Evolutionary conservation across 2,797 vertebrate genomes (phyloP), one percentile per base, ranked within the genome.

Genomic region (Hyperoplus immaculatus): DNA sequence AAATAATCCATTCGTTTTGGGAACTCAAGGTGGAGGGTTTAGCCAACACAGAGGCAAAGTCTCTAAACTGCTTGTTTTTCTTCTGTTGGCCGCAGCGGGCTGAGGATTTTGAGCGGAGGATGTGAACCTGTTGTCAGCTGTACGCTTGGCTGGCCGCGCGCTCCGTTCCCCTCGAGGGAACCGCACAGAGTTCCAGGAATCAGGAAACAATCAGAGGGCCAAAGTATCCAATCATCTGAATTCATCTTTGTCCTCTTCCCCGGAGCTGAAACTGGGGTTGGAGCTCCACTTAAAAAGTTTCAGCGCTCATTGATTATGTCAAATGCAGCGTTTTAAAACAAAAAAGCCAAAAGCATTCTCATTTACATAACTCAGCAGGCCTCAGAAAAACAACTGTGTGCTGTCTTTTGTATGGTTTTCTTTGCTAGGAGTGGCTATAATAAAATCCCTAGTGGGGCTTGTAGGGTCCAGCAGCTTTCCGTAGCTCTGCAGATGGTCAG

Each of bases 121-220:
- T 91, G 93, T 91, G 90, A 92, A 90, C 90, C 91, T 92, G 94
- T 90, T 90, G 93, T 92, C 89, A 92, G 90, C 86, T 91, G 81
- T 63, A 82, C 29, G 88, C 81, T 90, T 83, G 90, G 93, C 79
- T 64, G 89, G 76, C 75, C 72, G 61, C 86, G 68, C 75, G 71
- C 71, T 80, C 15, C 15, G 57, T 3, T 72, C 84, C 78, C 80
- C 0, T 7, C 7, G 69, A 74, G 79, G 29, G 83, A 85, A 70
- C 41, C 6, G 4, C 0, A 29, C 29, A 36, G 76, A 86, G 71
- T 92, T 90, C 78, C 88, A 82, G 79, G 86, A 90, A 86, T 80
- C 83, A 75, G 86, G 86, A 87, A 91, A 80, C 77, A 74, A 85
- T 74, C 69, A 13, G 63, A 66, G 39, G 45, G 69, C 80, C 84